Evolutionary conservation across 2,888 invertebrate species (phyloP), one percentile per base, ranked within the genome.

Genomic region (Tetropium fuscum): DNA sequence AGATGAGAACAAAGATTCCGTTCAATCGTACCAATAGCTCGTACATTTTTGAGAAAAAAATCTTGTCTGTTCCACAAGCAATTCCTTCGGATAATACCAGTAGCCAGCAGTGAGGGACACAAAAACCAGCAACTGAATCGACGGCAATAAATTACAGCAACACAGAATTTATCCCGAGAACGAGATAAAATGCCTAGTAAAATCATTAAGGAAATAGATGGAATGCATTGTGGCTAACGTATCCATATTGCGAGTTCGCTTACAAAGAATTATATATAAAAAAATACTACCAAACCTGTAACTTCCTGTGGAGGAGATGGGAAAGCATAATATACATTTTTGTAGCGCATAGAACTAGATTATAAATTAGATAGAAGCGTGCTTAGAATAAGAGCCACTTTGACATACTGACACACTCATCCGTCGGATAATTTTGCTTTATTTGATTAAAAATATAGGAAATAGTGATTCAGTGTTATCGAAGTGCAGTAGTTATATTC

Each of bases 241-340:
- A 48, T 45, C 67, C 66, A 67, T 65, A 67, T 63, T 58, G 66
- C 64, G 54, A 53, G 53, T 49, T 60, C 51, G 55, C 55, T 60
- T 64, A 55, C 55, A 47, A 56, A 43, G 58, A 58, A 61, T 61
- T 51, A 45, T 45, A 63, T 59, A 71, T 70, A 73, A 72, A 73
- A 64, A 60, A 63, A 70, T 69, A 70, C 65, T 49, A 41, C 73
- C 73, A 74, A 75, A 73, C 70, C 68, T 68, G 73, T 70, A 66
- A 70, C 65, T 74, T 74, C 72, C 73, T 71, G 74, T 64, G 74
- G 74, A 74, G 72, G 72, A 74, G 74, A 69, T 66, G 72, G 73
- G 73, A 74, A 76, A 75, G 75, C 76, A 74, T 74, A 74, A 74
- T 72, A 74, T 74, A 74, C 67, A 74, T 71, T 74, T 70, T 70